Evolutionary conservation across 2,113 vertebrate species (phyloP), one percentile per base, ranked within the genome.

Genomic region (Anoplopoma fimbria): DNA sequence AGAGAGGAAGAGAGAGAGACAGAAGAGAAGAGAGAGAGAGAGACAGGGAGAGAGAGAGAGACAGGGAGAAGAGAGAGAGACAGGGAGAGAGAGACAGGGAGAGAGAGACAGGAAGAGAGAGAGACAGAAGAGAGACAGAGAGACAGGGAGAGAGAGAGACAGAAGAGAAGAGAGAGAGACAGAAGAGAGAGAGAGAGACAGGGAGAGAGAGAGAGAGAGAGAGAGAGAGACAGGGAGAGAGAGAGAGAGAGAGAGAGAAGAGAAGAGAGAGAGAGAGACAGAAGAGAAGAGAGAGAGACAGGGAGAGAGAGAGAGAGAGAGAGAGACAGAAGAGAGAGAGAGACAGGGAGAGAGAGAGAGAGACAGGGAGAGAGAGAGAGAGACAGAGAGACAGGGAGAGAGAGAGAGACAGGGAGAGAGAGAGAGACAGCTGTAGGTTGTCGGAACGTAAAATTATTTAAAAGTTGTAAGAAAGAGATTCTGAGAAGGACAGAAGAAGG

Each of bases 391-490:
- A 34, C 6, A 60, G 10, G 33, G 21, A 51, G 12, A 14, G 6
- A 8, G 34, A 55, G 12, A 19, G 60, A 23, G 1, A 45, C 27
- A 62, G n/a, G n/a, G n/a, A n/a, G n/a, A n/a, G 64, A 4, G 3
- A 42, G 47, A 3, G 1, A 51, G 47, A 23, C 17, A 51, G 47
- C 6, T 51, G 47, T 51, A 51, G 19, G 71, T 45, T 71, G 65
- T 87, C 72, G 75, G 65, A 38, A 77, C 80, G 72, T 71, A 75
- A 74, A 84, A 85, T 15, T 13, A 78, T 77, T 72, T 67, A 60
- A 72, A 87, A 87, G 77, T 79, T 85, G 25, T 42, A 70, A 74
- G 47, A 75, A 61, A 77, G 70, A 82, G 63, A 79, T 69, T 68
- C 77, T 57, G 67, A 63, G 69, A 84, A 78, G 82, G 74, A 84